Base-by-base conservation (phyloP, 2,113 vertebrate genomes). In the Ginglymostoma cirratum region DNA sequence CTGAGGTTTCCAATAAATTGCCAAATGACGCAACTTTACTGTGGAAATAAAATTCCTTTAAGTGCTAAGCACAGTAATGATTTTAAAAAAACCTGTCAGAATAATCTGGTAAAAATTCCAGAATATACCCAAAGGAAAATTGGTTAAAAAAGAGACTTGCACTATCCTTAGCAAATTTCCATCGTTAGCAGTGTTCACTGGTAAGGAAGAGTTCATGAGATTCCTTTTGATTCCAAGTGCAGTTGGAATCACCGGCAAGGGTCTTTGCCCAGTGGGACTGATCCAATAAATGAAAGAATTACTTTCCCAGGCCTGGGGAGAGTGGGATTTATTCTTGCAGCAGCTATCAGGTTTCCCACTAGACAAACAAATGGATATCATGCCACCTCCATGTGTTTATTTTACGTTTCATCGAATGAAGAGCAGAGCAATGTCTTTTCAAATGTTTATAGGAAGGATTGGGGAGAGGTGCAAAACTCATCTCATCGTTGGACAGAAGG, bases 21-120 rank as follows among this genome's bases (percentile, higher is more conserved):
- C 67, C 67, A 70, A 95, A 95, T 66, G n/a, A 67, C 21, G 70
- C 21, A 95, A 30, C 72, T 95, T 95, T 95, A 95, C 94, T 72
- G 69, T 95, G 94, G 94, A 95, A 95, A 52, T 70, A 95, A 95
- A 70, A 34, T 70, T 95, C 89, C 89, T 23, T 66, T n/a, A 93
- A 95, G 72, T 48, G 69, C 45, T 24, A 12, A 14, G 42, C 45
- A 72, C 14, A 72, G 52, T 48, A 72, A 38, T 72, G 67, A 95
- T 17, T 24, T 48, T 12, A 61, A 61, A 38, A 5, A 93, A 93
- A 93, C 34, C 61, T 1, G 23, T 17, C 61, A 23, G 55, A 19
- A 34, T 66, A 19, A 38, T 10, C 55, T 5, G 1, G 55, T 92
- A 66, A 66, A 66, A 66, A 65, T n/a, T 93, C 61, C 61, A 65